Evolutionary conservation across 1,140 invertebrate species (phyloP).

Genomic region (Calliopsis andreniformis): DNA sequence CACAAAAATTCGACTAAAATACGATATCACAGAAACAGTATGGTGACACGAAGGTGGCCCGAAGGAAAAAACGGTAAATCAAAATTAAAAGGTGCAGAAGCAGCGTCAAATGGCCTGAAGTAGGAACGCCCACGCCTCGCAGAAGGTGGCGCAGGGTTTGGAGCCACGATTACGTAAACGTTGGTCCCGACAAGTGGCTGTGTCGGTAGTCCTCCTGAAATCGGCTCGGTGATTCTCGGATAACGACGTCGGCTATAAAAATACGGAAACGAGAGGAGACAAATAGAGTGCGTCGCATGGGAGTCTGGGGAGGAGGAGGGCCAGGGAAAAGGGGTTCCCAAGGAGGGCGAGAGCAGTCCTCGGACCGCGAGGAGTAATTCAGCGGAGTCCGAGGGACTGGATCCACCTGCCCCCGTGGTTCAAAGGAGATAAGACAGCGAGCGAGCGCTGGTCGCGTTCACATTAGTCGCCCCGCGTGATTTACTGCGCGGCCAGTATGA

Average conservation of each 20-base stretch:
- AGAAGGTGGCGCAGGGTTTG: neutral
- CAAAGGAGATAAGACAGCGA: constrained; percentile 76
- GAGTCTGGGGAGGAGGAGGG: neutral
- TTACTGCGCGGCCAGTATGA: constrained; percentile 80
- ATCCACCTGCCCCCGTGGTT: constrained; percentile 78
- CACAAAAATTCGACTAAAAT: too few species aligned
- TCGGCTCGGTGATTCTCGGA: constrained; percentile 32
- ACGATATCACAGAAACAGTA: too few species aligned
- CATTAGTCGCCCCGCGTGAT: constrained; percentile 80
- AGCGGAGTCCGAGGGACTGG: constrained; percentile 55
- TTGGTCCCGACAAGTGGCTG: constrained; percentile 7
- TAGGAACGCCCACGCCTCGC: neutral
- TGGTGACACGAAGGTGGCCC: too few species aligned
- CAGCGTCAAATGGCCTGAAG: neutral
- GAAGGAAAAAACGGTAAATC: neutral
- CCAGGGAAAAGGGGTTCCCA: too few species aligned
- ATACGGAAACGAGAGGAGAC: constrained; percentile 59
- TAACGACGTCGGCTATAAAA: constrained; percentile 47
- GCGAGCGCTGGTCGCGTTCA: constrained; percentile 72
- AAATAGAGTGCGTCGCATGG: constrained; percentile 38
- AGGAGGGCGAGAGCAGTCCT: neutral
- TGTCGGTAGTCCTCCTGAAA: constrained; percentile 6
- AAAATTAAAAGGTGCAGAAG: neutral
- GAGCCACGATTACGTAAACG: constrained; percentile 36
- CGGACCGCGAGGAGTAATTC: constrained; percentile 56